Evolutionary conservation across 2,888 invertebrate genomes (phyloP).

Genomic region (Dicycla oo): DNA sequence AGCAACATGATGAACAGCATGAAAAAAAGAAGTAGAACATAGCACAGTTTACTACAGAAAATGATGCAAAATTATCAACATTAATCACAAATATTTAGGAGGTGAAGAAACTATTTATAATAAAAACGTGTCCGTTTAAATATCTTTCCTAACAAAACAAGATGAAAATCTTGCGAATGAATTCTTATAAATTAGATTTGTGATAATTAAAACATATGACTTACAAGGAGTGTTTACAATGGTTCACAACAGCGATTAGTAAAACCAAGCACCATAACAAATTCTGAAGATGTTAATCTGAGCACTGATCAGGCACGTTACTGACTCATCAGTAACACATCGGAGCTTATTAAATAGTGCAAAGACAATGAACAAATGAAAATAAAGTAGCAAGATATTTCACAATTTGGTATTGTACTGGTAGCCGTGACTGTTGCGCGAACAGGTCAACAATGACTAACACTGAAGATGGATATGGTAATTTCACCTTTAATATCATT

Average conservation of each 20-base stretch:
- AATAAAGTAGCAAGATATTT: constrained; percentile 71
- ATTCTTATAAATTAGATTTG: not conserved
- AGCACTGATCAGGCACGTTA: constrained; percentile 57
- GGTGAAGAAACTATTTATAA: not conserved
- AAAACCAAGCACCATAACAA: constrained; percentile 43
- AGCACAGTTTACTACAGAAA: not conserved
- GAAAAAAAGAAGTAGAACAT: not conserved
- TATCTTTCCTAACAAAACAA: not conserved
- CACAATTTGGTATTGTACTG: constrained; percentile 74
- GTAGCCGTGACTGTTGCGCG: constrained; percentile 63
- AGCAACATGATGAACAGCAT: not conserved
- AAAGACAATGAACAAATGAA: constrained; percentile 73
- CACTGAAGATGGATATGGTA: constrained; percentile 39
- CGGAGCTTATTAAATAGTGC: constrained; percentile 73
- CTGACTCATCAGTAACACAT: constrained; percentile 64
- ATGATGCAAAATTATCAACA: not conserved
- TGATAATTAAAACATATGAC: constrained; percentile 27
- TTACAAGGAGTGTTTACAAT: constrained; percentile 29
- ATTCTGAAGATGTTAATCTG: constrained; percentile 53
- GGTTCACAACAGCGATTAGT: constrained; percentile 25
- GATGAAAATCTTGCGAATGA: not conserved
- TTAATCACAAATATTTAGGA: constrained; percentile 2
- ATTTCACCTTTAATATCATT: constrained; percentile 29
- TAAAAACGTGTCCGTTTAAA: not conserved
- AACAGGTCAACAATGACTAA: constrained; percentile 61